phyloP scores from a whole-genome alignment of 2,888 invertebrate genomes.

The Clivina fossor region DNA sequence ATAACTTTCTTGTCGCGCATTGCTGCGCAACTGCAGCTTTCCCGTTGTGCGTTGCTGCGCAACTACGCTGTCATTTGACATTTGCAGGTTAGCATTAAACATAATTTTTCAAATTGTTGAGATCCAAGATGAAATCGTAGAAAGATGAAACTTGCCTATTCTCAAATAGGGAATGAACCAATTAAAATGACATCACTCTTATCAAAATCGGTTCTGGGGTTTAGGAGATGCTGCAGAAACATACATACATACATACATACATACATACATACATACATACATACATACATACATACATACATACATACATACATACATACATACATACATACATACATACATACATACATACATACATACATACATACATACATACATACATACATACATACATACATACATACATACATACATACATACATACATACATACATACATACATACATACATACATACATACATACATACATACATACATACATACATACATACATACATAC shows the following conservation, averaged over 20 bases:
- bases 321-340: constrained; percentile 1
- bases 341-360: constrained; percentile 2
- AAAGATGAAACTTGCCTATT: too few species aligned
- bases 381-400: neutral
- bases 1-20: too few species aligned
- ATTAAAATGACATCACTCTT: too few species aligned
- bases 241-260: constrained; percentile 5
- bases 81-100: too few species aligned
- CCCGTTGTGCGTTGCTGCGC: too few species aligned
- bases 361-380: constrained; percentile 6
- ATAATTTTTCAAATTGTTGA: too few species aligned
- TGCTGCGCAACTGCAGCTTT: too few species aligned
- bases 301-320: neutral
- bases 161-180: too few species aligned
- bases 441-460: neutral
- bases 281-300: constrained; percentile 1
- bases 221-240: too few species aligned
- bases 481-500: constrained; percentile 1
- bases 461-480: constrained; percentile 1
- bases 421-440: neutral
- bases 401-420: neutral
- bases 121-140: too few species aligned
- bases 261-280: neutral
- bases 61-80: too few species aligned
- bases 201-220: too few species aligned